phyloP scores from a whole-genome alignment of 2,888 invertebrate species.

The Lycaena phlaeas region DNA sequence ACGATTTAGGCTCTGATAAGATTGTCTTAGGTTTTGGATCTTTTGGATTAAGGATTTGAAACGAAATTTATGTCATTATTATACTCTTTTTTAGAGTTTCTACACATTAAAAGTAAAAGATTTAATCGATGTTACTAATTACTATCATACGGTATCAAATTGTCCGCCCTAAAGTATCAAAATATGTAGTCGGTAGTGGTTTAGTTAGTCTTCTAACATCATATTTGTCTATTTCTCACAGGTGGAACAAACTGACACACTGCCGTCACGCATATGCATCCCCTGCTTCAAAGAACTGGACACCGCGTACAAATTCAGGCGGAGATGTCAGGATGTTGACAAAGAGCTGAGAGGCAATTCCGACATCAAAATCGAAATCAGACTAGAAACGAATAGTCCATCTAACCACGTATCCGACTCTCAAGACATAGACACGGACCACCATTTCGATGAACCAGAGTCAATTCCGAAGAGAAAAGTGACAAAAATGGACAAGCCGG shows the following conservation, averaged over 20 bases:
- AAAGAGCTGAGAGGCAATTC: constrained; percentile 32
- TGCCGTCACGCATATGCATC: constrained; percentile 52
- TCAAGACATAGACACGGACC: constrained; percentile 25
- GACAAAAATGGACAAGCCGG: constrained; percentile 23
- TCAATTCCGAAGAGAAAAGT: constrained; percentile 13
- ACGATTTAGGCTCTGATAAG: no score
- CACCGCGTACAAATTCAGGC: constrained; percentile 57
- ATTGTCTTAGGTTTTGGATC: no score
- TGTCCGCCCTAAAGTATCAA: no score
- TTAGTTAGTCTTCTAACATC: no score
- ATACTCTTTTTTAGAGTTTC: no score
- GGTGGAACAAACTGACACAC: constrained; percentile 49
- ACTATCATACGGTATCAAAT: no score
- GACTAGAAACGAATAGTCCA: no score
- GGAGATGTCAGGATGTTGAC: constrained; percentile 56
- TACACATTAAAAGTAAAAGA: no score
- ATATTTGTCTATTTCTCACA: constrained; percentile 27
- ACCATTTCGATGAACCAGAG: constrained; percentile 26
- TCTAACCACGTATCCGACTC: constrained; percentile 21
- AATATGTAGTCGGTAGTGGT: no score
- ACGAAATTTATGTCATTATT: no score
- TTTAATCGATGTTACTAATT: no score
- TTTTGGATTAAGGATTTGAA: no score
- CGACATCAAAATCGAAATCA: constrained; percentile 38
- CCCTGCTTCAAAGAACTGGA: constrained; percentile 51